Evolutionary conservation across 1,140 invertebrate species (phyloP).

Genomic region (Leptonema lineaticorne): DNA sequence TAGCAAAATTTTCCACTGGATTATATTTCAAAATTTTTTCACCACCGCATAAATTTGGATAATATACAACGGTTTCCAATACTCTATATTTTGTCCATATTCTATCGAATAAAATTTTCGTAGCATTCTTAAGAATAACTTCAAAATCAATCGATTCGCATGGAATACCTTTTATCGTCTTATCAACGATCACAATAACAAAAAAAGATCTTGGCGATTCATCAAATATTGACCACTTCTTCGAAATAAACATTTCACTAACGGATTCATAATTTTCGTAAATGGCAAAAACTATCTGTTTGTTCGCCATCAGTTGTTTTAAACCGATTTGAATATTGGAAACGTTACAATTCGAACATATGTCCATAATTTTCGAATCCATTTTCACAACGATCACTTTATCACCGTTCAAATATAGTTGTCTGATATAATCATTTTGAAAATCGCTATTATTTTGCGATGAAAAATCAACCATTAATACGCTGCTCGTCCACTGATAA

Average conservation of each 20-base stretch:
- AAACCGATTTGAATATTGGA: background rate
- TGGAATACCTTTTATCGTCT: background rate
- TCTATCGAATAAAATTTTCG: conserved; percentile 15
- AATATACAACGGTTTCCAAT: conserved; percentile 29
- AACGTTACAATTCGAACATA: background rate
- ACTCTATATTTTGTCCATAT: conserved; percentile 29
- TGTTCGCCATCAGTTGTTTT: background rate
- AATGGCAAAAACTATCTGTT: conserved; percentile 8
- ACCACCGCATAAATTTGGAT: conserved; percentile 27
- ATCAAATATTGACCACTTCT: conserved; percentile 5
- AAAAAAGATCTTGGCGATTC: conserved; percentile 23
- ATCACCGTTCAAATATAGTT: background rate
- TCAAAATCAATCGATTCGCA: background rate
- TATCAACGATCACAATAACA: conserved; percentile 6
- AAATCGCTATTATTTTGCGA: background rate
- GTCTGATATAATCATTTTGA: background rate
- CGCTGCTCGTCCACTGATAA: background rate
- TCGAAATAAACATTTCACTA: background rate
- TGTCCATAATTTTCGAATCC: background rate
- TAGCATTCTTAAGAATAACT: background rate
- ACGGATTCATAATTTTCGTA: conserved; percentile 16
- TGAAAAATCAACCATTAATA: background rate
- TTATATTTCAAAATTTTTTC: conserved; percentile 32
- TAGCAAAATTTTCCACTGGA: conserved; percentile 12
- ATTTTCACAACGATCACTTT: background rate